Percentiles rank a stretch among this genome's conserved stretches.
Evolutionary conservation across 1,140 invertebrate species (phyloP).

Genomic region (Archegozetes longisetosus): DNA sequence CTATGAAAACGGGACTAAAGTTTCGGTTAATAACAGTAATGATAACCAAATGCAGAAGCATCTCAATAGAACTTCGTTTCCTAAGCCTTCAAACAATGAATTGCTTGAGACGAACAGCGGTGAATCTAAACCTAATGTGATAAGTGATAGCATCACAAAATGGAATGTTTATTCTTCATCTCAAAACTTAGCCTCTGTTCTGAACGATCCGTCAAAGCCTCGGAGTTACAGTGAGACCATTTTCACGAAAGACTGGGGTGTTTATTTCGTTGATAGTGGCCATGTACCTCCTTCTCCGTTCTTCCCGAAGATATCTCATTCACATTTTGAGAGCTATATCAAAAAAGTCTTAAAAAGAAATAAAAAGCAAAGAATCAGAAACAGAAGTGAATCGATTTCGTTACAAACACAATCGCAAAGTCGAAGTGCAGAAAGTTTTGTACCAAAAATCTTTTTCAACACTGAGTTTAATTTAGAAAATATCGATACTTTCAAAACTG

Average conservation of each 20-base stretch:
- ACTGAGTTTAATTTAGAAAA: slow-evolving; percentile 63
- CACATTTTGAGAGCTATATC: slow-evolving; percentile 75
- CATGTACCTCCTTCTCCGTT: slow-evolving; percentile 56
- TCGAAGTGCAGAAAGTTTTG: slow-evolving; percentile 1
- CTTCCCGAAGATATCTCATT: slow-evolving; percentile 61
- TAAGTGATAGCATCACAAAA: neutral
- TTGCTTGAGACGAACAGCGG: neutral
- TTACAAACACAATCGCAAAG: neutral
- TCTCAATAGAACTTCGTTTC: neutral
- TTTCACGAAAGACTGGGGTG: slow-evolving; percentile 95
- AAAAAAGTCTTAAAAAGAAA: slow-evolving; percentile 30
- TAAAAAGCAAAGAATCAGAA: slow-evolving; percentile 1
- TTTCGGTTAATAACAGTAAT: neutral
- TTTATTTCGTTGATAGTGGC: slow-evolving; percentile 67
- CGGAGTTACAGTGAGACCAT: slow-evolving; percentile 48
- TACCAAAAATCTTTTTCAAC: slow-evolving; percentile 35
- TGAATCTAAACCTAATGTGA: slow-evolving; percentile 9
- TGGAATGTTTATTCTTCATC: slow-evolving; percentile 45
- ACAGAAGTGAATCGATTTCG: neutral
- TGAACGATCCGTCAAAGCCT: slow-evolving; percentile 86
- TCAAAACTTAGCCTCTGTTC: slow-evolving; percentile 85
- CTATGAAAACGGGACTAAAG: neutral
- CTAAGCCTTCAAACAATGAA: neutral
- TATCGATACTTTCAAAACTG: slow-evolving; percentile 60
- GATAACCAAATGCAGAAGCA: slow-evolving; percentile 1